Conservation (phyloP, 2,888 invertebrate genomes). For the Cantharis rustica region DNA sequence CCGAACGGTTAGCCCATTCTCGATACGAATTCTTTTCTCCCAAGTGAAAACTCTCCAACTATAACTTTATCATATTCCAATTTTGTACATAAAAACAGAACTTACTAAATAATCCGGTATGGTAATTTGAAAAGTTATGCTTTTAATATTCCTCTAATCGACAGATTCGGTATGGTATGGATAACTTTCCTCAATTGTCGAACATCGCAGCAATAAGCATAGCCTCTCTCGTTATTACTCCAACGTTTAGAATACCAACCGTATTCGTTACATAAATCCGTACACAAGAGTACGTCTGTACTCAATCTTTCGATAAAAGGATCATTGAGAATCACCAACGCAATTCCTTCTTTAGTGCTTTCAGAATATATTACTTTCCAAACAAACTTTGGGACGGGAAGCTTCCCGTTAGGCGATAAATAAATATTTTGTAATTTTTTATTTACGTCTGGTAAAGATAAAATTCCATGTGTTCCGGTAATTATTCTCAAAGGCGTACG, state of each 20-base stretch:
- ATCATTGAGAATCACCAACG: constrained; percentile 60
- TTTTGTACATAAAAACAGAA: not conserved
- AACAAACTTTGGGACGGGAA: constrained; percentile 56
- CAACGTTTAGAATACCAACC: constrained; percentile 48
- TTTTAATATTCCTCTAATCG: constrained; percentile 14
- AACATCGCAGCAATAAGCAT: constrained; percentile 55
- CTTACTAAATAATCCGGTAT: not conserved
- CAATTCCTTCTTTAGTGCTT: constrained; percentile 53
- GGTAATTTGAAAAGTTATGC: not conserved
- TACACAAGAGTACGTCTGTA: constrained; percentile 44
- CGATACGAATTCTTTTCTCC: not conserved
- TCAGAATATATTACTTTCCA: constrained; percentile 58
- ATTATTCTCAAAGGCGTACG: constrained; percentile 51
- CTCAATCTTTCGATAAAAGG: constrained; percentile 48
- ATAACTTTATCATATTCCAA: not conserved
- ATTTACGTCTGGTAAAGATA: constrained; percentile 52
- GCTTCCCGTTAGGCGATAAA: constrained; percentile 47
- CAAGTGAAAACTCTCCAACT: too few species aligned
- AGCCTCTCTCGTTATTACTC: constrained; percentile 45
- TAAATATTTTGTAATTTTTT: constrained; percentile 48
- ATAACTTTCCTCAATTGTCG: constrained; percentile 43
- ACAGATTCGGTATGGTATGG: constrained; percentile 33
- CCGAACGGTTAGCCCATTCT: not conserved
- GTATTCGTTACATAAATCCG: constrained; percentile 49
- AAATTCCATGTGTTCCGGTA: constrained; percentile 56